These are phyloP conservation scores for Turritopsis rubra DNA, from an alignment of 30 jellyfish, hydroid and myxozoan species.

Conservation along the genomic window DNA sequence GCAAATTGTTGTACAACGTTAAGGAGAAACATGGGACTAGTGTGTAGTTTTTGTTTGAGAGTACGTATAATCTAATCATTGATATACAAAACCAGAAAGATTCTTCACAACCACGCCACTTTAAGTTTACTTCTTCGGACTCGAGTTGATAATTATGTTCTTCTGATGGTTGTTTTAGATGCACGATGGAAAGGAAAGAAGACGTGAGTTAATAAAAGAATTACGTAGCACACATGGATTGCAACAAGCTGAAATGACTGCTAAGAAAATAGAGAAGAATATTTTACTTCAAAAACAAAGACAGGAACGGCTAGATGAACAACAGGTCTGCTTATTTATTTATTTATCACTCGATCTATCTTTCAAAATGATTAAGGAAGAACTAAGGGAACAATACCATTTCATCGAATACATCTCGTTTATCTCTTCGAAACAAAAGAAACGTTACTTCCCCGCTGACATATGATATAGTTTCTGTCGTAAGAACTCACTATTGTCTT, in stretches of 20 bases:
- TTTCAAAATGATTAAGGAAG: too few species aligned
- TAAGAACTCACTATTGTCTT: too few species aligned
- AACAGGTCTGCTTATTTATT: constrained; percentile 42
- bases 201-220: constrained; percentile 81
- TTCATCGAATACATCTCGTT: too few species aligned
- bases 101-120: too few species aligned
- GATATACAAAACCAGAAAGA: too few species aligned
- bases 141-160: background rate
- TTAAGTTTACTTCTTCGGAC: background rate
- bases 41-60: background rate
- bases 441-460: too few species aligned
- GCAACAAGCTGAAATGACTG: constrained; percentile 74
- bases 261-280: constrained; percentile 54
- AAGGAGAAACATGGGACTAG: background rate
- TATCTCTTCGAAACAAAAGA: too few species aligned
- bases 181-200: constrained; percentile 81
- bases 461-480: too few species aligned
- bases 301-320: constrained; percentile 63
- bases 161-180: constrained; percentile 36
- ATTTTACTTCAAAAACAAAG: constrained; percentile 58
- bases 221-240: constrained; percentile 96
- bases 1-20: background rate
- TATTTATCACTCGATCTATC: too few species aligned
- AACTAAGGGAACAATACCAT: too few species aligned
- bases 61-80: too few species aligned